These are phyloP conservation scores for Bos indicus DNA, from an alignment of 2,113 vertebrate species.

Conservation along the genomic window DNA sequence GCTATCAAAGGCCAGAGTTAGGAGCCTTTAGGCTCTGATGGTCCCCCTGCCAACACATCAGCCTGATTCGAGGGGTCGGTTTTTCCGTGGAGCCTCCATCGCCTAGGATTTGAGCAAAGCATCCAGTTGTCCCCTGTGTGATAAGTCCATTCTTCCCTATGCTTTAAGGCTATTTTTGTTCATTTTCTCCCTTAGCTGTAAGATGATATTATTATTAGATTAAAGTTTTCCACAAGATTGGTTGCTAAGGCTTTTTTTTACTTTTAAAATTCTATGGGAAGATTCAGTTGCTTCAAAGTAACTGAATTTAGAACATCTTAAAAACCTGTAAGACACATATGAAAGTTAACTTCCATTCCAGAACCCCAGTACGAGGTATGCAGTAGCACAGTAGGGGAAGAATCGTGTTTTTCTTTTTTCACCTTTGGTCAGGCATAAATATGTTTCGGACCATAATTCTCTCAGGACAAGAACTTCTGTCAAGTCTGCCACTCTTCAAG, in stretches of 20 bases:
- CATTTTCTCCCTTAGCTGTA: constrained; percentile 29
- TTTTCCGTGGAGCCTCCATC: accelerated
- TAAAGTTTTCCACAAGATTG: background rate
- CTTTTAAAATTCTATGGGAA: constrained; percentile 21
- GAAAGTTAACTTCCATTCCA: background rate
- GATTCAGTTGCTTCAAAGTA: constrained; percentile 43
- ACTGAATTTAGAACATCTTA: constrained; percentile 8
- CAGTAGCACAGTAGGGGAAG: background rate
- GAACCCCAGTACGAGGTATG: background rate
- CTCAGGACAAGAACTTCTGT: background rate
- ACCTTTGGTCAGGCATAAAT: background rate
- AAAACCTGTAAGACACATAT: background rate
- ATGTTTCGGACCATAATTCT: background rate
- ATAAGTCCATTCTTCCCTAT: background rate
- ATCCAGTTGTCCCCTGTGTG: background rate
- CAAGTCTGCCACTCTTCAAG: background rate
- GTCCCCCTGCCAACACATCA: background rate
- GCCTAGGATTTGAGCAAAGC: accelerated
- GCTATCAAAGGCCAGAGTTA: background rate
- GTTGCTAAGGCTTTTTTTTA: background rate
- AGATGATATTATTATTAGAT: constrained; percentile 29
- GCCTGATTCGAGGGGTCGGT: accelerated
- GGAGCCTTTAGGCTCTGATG: background rate
- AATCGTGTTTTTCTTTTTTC: background rate
- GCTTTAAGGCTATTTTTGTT: background rate